Evolutionary conservation across 2,888 invertebrate species (phyloP).

Genomic region (Callosobruchus maculatus): DNA sequence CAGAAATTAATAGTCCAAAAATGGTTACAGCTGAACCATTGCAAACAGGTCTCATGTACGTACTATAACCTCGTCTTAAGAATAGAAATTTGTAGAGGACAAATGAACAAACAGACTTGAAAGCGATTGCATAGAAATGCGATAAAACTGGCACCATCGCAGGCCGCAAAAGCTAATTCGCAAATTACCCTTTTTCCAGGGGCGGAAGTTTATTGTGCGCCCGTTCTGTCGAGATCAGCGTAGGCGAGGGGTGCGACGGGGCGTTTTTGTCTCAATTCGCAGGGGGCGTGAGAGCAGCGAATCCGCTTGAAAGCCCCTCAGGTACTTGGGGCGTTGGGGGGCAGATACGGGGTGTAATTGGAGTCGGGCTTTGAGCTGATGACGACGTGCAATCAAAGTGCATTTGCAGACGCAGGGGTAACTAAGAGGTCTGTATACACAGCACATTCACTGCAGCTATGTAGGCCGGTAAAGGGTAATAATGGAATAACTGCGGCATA

Average conservation of each 20-base stretch:
- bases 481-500: too few relatives aligned
- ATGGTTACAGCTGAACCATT: too few relatives aligned
- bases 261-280: background rate
- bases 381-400: background rate
- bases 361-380: background rate
- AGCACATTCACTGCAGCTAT: too few relatives aligned
- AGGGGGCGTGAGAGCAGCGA: background rate
- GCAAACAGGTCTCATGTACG: too few relatives aligned
- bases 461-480: too few relatives aligned
- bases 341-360: background rate
- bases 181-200: background rate
- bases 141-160: background rate
- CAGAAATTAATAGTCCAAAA: too few relatives aligned
- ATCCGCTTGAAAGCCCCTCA: background rate
- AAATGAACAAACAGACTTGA: too few relatives aligned
- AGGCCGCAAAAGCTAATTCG: background rate
- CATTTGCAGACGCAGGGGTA: background rate
- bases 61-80: too few relatives aligned
- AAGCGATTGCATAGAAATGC: too few relatives aligned
- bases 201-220: background rate
- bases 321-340: background rate
- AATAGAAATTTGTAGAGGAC: too few relatives aligned
- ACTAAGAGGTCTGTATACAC: background rate
- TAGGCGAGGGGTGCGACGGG: background rate
- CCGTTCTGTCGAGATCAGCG: background rate